These are phyloP conservation scores for Mythimna impura DNA, from an alignment of 2,888 invertebrate species.

Conservation along the genomic window DNA sequence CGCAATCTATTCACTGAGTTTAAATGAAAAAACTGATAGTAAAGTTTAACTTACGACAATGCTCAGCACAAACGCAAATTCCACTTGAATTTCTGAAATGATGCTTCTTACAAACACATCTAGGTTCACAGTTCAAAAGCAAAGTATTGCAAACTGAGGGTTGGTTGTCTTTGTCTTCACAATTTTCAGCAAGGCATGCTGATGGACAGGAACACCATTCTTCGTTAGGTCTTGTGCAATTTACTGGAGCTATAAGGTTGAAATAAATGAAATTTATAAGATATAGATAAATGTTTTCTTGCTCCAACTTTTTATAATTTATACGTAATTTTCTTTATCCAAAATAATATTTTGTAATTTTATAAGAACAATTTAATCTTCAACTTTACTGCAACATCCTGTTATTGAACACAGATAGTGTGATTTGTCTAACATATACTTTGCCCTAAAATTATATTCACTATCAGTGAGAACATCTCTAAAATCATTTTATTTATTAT, in stretches of 20 bases:
- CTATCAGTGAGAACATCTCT: not conserved
- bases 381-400: not conserved
- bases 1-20: too few species aligned
- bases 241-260: slow-evolving; percentile 65
- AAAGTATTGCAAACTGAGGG: slow-evolving; percentile 68
- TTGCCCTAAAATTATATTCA: not conserved
- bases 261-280: not conserved
- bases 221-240: slow-evolving; percentile 73
- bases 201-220: slow-evolving; percentile 69
- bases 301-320: not conserved
- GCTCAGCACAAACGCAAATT: slow-evolving; percentile 24
- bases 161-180: slow-evolving; percentile 64
- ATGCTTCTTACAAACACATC: slow-evolving; percentile 69
- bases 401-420: not conserved
- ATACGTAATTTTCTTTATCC: not conserved
- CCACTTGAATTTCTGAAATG: slow-evolving; percentile 65
- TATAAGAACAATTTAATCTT: not conserved
- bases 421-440: not conserved
- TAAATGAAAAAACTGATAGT: too few species aligned
- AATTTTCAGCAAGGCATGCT: slow-evolving; percentile 68
- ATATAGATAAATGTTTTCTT: too few species aligned
- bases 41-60: slow-evolving; percentile 39
- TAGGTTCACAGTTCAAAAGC: slow-evolving; percentile 71
- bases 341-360: not conserved
- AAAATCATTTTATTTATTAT: not conserved